phyloP scores from a whole-genome alignment of 2,113 vertebrate genomes.

The zebrafish (Danio rerio) region DNA sequence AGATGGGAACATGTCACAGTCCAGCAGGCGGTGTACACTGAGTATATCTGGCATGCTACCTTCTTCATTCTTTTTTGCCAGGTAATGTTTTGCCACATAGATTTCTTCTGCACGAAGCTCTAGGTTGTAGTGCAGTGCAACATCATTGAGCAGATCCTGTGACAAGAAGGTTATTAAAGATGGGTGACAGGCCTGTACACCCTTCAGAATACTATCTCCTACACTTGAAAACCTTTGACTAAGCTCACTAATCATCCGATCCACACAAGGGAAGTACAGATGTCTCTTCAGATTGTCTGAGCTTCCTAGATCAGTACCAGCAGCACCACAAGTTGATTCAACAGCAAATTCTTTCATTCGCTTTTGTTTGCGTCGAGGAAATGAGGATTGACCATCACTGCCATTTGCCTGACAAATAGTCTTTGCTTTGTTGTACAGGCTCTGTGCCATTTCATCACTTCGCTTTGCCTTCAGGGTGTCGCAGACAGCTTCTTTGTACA shows the following conservation, averaged over 20 bases:
- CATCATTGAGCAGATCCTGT: background rate
- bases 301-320: background rate
- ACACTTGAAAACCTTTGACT: background rate
- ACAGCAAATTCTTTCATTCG: background rate
- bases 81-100: too few relatives aligned
- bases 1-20: too few relatives aligned
- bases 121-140: background rate
- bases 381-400: too few relatives aligned
- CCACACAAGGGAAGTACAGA: background rate
- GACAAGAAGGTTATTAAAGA: background rate
- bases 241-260: background rate
- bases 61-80: too few relatives aligned
- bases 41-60: too few relatives aligned
- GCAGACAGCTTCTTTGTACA: too few relatives aligned
- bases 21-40: too few relatives aligned
- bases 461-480: too few relatives aligned
- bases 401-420: background rate
- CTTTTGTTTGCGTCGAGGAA: background rate
- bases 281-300: background rate
- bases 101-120: too few relatives aligned
- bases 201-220: background rate
- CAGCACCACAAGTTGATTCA: background rate
- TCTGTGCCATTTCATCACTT: too few relatives aligned
- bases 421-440: background rate
- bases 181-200: background rate